Base-by-base conservation (phyloP, 2,888 invertebrate species). In the Scelioninae gen. 1 region DNA sequence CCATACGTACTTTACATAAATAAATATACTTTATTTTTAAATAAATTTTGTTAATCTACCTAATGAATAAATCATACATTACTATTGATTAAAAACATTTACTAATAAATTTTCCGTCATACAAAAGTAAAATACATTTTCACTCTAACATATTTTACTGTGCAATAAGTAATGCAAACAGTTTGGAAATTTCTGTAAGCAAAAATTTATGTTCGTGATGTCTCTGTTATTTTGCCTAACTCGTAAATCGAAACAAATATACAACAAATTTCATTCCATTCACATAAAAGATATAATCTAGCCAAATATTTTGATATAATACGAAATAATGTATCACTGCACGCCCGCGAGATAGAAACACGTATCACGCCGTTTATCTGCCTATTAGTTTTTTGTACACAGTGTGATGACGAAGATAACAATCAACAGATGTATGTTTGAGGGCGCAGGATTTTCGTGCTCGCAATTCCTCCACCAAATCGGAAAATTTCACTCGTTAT, bases 401-500 rank as follows among this genome's bases (percentile, higher is more conserved):
- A 15, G 38, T 40, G 5, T 31, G 65, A 81, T 75, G 65, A 72
- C 45, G 23, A 58, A 82, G 77, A 82, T 74, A 82, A 43, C 49
- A 63, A 78, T 74, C 74, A 69, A 74, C 77, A 78, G 74, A 82
- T 66, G 78, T 69, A 74, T 62, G 16, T 53, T 55, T 32, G 72
- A 49, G 55, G 74, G 40, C 38, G 10, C 43, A 45, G 53, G 49
- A 69, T 77, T 80, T 62, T 83, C 47, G 77, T 77, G 51, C 15
- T 15, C 45, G 40, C 56, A 38, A 53, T 58, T 69, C 75, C n/a
- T 80, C 49, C 58, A 15, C 43, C 58, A 74, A 74, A 72, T 81
- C 68, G 77, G 60, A 80, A 84, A 80, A 84, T 74, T 81, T 51
- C 32, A 31, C 51, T 65, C 71, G 62, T 77, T 83, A 84, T 74